Base-by-base conservation (phyloP, 2,888 invertebrate genomes). In the Smittia aterrima region DNA sequence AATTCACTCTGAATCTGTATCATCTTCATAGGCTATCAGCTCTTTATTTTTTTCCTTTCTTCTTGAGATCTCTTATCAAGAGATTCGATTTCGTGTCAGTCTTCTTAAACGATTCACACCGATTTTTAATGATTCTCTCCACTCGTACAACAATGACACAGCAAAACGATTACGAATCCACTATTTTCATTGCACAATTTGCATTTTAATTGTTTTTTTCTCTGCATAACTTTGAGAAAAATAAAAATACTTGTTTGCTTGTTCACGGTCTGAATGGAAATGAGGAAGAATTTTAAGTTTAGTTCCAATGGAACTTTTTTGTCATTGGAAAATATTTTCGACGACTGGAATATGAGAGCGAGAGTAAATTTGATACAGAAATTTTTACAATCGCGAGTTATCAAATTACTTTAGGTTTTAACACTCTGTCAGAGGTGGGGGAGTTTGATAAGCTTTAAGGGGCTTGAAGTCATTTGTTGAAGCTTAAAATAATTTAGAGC, bases 71-170 rank as follows among this genome's bases (percentile, higher is more conserved):
- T 64, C 64, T 64, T 3, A 64, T 64, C n/a, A 27, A 64, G 64
- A 64, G 24, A 25, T 27, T 64, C 25, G n/a, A n/a, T 64, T 27
- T 58, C 47, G 3, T 47, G 2, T 20, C 3, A 58, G 18, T 58
- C 24, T 64, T 64, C 24, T 64, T 22, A 22, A 6, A 22, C 22
- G 13, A 58, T 58, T 58, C 58, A 58, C 22, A n/a, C 47, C 58
- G 58, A 18, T 4, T 18, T 58, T 22, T 20, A 18, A 58, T 18
- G 58, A 22, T 18, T 22, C 18, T 22, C n/a, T 22, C 2, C 9
- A 9, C 58, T 58, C n/a, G 58, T 18, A 58, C 58, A 58, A 22
- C 58, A 58, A 58, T 58, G 58, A 58, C 58, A 58, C 58, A 58
- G 58, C 58, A n/a, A 22, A 22, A 13, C 22, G 22, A 20, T 58